Conservation (phyloP, 2,888 invertebrate genomes). For the Altica lythri region DNA sequence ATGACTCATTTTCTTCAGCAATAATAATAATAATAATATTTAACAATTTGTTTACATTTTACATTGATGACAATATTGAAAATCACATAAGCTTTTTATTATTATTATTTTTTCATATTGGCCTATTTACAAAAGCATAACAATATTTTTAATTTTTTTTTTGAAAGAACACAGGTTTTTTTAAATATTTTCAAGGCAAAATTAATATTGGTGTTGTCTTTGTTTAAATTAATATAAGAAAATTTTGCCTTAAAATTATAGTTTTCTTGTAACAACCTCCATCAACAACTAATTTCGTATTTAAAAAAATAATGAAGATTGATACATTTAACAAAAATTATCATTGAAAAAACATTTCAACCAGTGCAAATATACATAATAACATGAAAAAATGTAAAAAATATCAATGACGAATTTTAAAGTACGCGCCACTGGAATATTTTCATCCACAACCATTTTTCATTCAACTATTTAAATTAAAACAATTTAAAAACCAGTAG, state of each 20-base stretch:
- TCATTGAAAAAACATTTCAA: slow-evolving; percentile 11
- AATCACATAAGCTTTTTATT: slow-evolving; percentile 48
- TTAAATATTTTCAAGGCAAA: slow-evolving; percentile 1
- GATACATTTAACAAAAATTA: not conserved
- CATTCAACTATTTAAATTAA: too few species aligned
- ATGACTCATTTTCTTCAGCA: slow-evolving; percentile 9
- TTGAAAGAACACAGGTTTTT: slow-evolving; percentile 10
- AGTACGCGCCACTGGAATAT: slow-evolving; percentile 19
- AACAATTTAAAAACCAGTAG: slow-evolving; percentile 12
- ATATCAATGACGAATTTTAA: slow-evolving; percentile 15
- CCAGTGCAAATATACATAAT: slow-evolving; percentile 20
- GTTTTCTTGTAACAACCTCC: not conserved
- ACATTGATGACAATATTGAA: slow-evolving; percentile 45
- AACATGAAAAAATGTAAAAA: slow-evolving; percentile 14
- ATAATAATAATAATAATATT: slow-evolving; percentile 3
- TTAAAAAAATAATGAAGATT: not conserved
- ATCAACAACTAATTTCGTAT: not conserved
- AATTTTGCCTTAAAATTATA: not conserved
- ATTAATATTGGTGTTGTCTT: not conserved
- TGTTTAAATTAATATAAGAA: not conserved
- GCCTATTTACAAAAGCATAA: slow-evolving; percentile 44
- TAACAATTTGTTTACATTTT: slow-evolving; percentile 36
- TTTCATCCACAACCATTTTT: slow-evolving; percentile 24
- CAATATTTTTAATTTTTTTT: slow-evolving; percentile 30
- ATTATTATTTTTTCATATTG: slow-evolving; percentile 18